Conservation (phyloP, 2,888 invertebrate genomes). For the Oxycera nigricornis region DNA sequence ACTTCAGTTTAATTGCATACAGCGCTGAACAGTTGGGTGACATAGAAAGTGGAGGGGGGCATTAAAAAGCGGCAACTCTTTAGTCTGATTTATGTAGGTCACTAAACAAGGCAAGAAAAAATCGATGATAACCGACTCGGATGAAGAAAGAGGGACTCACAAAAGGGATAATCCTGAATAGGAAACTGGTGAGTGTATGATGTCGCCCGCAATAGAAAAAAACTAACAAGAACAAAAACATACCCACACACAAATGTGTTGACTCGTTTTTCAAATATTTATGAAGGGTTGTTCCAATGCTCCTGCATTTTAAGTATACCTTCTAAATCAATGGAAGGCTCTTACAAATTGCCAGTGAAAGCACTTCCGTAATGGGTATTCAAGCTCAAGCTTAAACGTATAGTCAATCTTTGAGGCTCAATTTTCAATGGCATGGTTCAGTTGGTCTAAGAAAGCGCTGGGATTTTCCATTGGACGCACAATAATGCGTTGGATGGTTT, state of each 20-base stretch:
- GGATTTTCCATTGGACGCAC: no score
- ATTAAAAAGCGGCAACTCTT: not conserved
- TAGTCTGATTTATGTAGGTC: not conserved
- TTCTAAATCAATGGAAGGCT: not conserved
- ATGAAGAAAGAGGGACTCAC: conserved; percentile 15
- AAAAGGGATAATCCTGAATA: conserved; percentile 17
- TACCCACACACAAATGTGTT: not conserved
- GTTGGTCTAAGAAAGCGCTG: no score
- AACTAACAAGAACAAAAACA: not conserved
- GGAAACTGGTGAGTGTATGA: conserved; percentile 2
- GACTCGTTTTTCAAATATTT: not conserved
- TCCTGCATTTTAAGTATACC: not conserved
- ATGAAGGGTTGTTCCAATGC: not conserved
- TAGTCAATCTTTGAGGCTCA: no score
- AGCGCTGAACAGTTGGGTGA: no score
- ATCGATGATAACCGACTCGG: conserved; percentile 17
- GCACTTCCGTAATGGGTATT: not conserved
- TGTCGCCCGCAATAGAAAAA: not conserved
- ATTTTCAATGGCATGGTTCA: no score
- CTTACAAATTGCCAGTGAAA: not conserved
- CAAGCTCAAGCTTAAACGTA: no score
- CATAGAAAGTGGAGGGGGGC: not conserved
- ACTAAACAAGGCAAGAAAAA: conserved; percentile 9
- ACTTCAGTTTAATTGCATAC: no score
- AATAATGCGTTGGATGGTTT: no score